Evolutionary conservation across 2,888 invertebrate genomes (phyloP).

Genomic region (Chymomyza fuscimana): DNA sequence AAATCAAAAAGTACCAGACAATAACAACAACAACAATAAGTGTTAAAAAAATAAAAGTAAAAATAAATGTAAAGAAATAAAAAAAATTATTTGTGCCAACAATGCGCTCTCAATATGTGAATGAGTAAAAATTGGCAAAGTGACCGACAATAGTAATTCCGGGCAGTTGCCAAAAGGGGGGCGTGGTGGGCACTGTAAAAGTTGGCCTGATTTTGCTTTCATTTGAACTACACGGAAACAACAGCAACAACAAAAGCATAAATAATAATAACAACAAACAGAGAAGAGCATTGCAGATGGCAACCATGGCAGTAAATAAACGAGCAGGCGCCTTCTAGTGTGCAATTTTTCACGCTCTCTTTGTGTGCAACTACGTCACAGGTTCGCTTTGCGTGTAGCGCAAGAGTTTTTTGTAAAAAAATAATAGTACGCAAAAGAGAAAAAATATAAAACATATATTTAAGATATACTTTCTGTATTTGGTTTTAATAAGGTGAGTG

Average conservation of each 20-base stretch:
- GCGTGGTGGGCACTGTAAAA: slow-evolving; percentile 39
- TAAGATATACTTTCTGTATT: too few relatives aligned
- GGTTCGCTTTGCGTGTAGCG: too few relatives aligned
- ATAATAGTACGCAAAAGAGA: too few relatives aligned
- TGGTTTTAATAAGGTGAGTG: too few relatives aligned
- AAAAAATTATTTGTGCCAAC: slow-evolving; percentile 27
- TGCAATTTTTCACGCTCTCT: too few relatives aligned
- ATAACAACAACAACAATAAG: slow-evolving; percentile 33
- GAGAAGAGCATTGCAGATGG: not conserved
- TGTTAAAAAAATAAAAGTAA: slow-evolving; percentile 63
- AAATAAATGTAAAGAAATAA: slow-evolving; percentile 26
- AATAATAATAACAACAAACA: not conserved
- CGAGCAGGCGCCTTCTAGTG: too few relatives aligned
- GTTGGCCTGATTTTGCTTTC: slow-evolving; percentile 75
- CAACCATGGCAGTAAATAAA: too few relatives aligned
- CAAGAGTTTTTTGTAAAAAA: too few relatives aligned
- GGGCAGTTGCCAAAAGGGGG: slow-evolving; percentile 11
- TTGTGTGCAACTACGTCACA: too few relatives aligned
- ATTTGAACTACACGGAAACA: slow-evolving; percentile 37
- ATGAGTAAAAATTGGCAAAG: slow-evolving; percentile 49
- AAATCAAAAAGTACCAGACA: slow-evolving; percentile 27
- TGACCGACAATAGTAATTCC: slow-evolving; percentile 50
- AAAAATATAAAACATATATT: too few relatives aligned
- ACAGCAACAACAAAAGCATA: slow-evolving; percentile 8
- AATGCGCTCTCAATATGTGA: slow-evolving; percentile 30